Conservation (phyloP, 2,113 vertebrate genomes). For the Microtus richardsoni region DNA sequence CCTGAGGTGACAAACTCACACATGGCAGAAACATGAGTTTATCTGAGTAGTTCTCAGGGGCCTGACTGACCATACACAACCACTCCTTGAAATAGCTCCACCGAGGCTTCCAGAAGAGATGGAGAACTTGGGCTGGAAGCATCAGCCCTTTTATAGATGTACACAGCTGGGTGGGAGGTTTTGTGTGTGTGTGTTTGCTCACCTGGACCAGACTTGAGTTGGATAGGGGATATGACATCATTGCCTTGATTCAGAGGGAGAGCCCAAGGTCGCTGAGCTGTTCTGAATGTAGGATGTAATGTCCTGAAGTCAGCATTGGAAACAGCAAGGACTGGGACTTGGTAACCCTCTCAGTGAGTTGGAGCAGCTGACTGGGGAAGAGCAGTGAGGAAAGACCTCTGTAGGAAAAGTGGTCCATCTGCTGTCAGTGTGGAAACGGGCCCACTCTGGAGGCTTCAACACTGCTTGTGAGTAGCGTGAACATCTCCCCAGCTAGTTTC, state of each 20-base stretch:
- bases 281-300: neutral
- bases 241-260: neutral
- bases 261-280: neutral
- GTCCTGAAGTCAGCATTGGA: neutral
- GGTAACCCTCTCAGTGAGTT: neutral
- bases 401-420: slow-evolving; percentile 7
- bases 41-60: neutral
- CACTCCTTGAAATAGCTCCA: neutral
- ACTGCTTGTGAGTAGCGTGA: neutral
- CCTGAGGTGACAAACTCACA: neutral
- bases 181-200: neutral
- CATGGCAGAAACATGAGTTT: neutral
- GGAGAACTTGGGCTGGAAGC: neutral
- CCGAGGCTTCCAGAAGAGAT: neutral
- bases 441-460: neutral
- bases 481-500: neutral
- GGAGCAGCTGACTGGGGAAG: neutral
- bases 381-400: neutral
- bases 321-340: neutral
- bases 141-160: neutral
- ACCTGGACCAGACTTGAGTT: neutral
- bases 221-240: neutral
- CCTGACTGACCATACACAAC: neutral
- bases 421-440: neutral
- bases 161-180: neutral